Base-by-base conservation (phyloP, 2,888 invertebrate genomes). In the Synanthedon myopaeformis region DNA sequence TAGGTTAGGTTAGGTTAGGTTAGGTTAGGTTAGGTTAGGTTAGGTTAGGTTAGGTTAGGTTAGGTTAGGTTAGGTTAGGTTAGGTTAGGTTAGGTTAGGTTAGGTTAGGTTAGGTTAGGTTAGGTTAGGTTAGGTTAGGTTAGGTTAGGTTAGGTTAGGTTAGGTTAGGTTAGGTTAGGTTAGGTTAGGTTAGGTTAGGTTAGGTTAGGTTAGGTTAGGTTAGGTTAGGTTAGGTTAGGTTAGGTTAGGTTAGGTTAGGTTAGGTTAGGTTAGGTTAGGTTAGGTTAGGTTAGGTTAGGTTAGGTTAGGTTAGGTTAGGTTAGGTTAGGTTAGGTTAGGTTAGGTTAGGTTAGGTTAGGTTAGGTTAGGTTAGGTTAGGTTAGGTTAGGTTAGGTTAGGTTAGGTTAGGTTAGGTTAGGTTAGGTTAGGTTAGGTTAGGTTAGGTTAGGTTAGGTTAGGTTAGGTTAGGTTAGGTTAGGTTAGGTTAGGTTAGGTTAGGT, bases 1-100 rank as follows among this genome's bases (percentile, higher is more conserved):
- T 49, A 49, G 49, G 49, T 49, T 49, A 49, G 49, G 49, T 49
- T 49, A 49, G 49, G 49, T 49, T 49, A 49, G 49, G 49, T 49
- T 49, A 49, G 49, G 49, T 49, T 49, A 49, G 49, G 49, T 49
- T 49, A 49, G 49, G 49, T 49, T 49, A 49, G 49, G 49, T 49
- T 49, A 49, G 49, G 49, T 49, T 49, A 49, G 49, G 49, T 49
- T 49, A 49, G 49, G 49, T 49, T 49, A 49, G 49, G 49, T 49
- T 49, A 49, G 49, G 49, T 49, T 49, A 49, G 49, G 49, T 49
- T 49, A 49, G 49, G 49, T 49, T 49, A 49, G 49, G 49, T 49
- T 49, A 49, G 49, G 49, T 49, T 49, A 49, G 49, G 49, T 49
- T 49, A 49, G 49, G 49, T 49, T 49, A 49, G 49, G 49, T 49